Evolutionary conservation across 1,140 invertebrate species (phyloP), one percentile per base, ranked within the genome.

Genomic region (Aphis craccivora): DNA sequence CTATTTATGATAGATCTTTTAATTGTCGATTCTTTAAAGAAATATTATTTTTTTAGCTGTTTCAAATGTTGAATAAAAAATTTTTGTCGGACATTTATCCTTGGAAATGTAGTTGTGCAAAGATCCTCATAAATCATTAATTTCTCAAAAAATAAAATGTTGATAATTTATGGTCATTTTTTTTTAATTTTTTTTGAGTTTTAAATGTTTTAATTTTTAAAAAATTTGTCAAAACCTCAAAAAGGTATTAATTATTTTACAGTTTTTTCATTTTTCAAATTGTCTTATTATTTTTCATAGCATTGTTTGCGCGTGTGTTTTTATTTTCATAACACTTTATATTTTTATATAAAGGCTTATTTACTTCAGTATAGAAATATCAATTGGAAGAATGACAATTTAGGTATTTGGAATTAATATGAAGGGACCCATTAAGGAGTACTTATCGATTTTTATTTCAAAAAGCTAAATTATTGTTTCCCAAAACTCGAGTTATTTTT

Each of bases 241-340:
- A 43, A 43, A 43, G 2, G 43, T 43, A 43, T 43, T 2, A 43
- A 43, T 43, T 43, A 4, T 43, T 43, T 43, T 43, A 43, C 6
- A 43, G 43, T 43, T 43, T n/a, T n/a, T n/a, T n/a, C n/a, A n/a
- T n/a, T n/a, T 93, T 93, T 93, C 91, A 84, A 93, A 93, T 30
- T 83, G 81, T 55, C 51, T 37, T 93, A 93, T 53, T 86, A 93
- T 93, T 93, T 93, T 55, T n/a, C n/a, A 2, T 55, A 37, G 35
- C 23, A 37, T 37, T 53, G 22, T 40, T 40, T 23, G 35, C 87
- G 22, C 87, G 55, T 51, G 87, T 89, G 87, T 89, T 89, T 55
- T 55, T 37, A 89, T 53, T 55, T 88, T 51, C 45, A 55, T 89
- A 23, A 4, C 25, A 89, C 37, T 37, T 89, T 37, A 11, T 86